A percentile compares a stretch with the other conserved stretches of the same genome.
Evolutionary conservation across 1,140 invertebrate genomes (phyloP).

Genomic region (Drosophila repleta): DNA sequence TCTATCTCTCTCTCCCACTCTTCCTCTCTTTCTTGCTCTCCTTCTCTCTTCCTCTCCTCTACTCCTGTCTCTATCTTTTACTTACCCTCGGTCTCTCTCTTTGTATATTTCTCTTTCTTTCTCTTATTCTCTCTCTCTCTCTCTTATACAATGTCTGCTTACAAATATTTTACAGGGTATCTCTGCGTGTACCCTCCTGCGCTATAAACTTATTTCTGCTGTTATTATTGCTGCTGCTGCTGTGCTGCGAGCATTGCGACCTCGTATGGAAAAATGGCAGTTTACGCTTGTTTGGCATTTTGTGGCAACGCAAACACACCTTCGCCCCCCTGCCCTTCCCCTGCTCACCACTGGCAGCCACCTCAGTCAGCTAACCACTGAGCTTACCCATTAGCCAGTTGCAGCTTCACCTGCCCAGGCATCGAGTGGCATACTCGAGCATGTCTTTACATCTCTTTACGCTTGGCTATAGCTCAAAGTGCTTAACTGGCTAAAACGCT

Average conservation of each 20-base stretch:
- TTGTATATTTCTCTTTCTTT: no score
- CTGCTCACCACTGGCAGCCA: no score
- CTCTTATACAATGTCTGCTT: no score
- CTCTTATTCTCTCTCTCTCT: no score
- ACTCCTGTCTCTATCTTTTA: no score
- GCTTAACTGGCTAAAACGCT: constrained; percentile 6
- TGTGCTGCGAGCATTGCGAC: constrained; percentile 44
- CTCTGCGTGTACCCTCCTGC: no score
- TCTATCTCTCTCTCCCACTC: no score
- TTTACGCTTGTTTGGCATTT: constrained; percentile 78
- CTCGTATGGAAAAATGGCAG: constrained; percentile 75
- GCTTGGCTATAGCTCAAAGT: constrained; percentile 67
- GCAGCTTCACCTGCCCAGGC: constrained; percentile 43
- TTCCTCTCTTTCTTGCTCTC: no score
- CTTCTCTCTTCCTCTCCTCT: no score
- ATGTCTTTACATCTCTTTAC: constrained; percentile 81
- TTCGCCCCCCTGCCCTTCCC: neutral
- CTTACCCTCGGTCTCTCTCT: no score
- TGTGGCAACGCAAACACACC: constrained; percentile 46
- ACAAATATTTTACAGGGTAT: no score
- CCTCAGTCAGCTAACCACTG: neutral
- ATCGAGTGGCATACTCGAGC: constrained; percentile 74
- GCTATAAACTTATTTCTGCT: constrained; percentile 16
- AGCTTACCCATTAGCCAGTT: constrained; percentile 13
- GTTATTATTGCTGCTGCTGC: constrained; percentile 21